Percentiles rank a stretch among this genome's conserved stretches.
Conservation (phyloP, 2,888 invertebrate genomes). For the Phytoseiulus persimilis region DNA sequence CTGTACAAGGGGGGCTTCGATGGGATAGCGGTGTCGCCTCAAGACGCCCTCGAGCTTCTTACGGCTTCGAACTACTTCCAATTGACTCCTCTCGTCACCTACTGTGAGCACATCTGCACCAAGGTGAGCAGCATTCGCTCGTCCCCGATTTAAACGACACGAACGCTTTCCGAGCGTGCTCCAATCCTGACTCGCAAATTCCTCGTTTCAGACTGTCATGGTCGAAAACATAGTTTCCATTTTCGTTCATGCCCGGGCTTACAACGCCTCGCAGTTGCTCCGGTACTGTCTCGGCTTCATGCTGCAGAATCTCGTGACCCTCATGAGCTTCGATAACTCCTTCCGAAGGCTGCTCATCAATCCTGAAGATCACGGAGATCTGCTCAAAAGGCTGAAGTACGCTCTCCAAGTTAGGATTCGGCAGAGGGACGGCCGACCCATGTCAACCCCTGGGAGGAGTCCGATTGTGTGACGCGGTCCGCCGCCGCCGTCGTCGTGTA, state of each 20-base stretch:
- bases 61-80: slow-evolving; percentile 87
- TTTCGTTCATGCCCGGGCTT: slow-evolving; percentile 86
- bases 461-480: not conserved
- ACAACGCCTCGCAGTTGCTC: slow-evolving; percentile 72
- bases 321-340: slow-evolving; percentile 79
- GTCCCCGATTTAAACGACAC: no score
- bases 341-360: slow-evolving; percentile 78
- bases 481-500: not conserved
- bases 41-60: slow-evolving; percentile 56
- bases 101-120: slow-evolving; percentile 76
- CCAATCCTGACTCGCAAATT: not conserved
- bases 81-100: slow-evolving; percentile 69
- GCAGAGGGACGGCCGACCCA: slow-evolving; percentile 39
- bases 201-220: slow-evolving; percentile 55
- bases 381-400: slow-evolving; percentile 67
- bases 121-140: slow-evolving; percentile 54
- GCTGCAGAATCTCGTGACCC: slow-evolving; percentile 86
- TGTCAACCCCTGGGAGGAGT: not conserved
- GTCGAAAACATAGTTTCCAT: slow-evolving; percentile 81
- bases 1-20: slow-evolving; percentile 79
- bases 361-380: slow-evolving; percentile 79
- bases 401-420: slow-evolving; percentile 65
- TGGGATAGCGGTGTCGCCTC: slow-evolving; percentile 54
- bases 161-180: no score
- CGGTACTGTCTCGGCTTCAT: slow-evolving; percentile 84